Evolutionary conservation across 2,797 vertebrate species (phyloP), one percentile per base, ranked within the genome.

Genomic region (Rhincodon typus): DNA sequence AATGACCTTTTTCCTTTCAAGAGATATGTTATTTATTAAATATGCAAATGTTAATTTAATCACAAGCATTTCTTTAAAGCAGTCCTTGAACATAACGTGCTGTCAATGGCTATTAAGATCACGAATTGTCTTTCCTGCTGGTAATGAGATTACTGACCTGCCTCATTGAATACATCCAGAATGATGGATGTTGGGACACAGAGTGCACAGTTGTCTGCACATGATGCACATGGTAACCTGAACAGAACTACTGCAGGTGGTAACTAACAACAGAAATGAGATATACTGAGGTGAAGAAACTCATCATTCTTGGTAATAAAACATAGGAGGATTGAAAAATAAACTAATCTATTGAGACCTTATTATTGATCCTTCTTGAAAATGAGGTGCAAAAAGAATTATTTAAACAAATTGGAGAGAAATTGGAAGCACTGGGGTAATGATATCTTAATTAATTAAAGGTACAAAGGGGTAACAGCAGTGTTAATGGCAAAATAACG

Each of bases 11-110:
- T 46, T 46, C 23, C 50, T 62, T 50, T 0, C 4, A 15, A 57
- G 30, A 66, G 88, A 91, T 91, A n/a, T 91, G n/a, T 21, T 25
- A 42, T 69, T 93, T 93, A 93, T 69, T 66, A 93, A 93, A 93
- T 38, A 91, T 93, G 62, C 62, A 69, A 93, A 38, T 67, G 62
- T 12, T 62, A 34, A 93, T 69, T 25, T 38, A 69, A 42, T 67
- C 90, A 69, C 90, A 69, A 93, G 62, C 62, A 93, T 34, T 67
- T 66, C 88, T 91, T 66, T 91, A 66, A 91, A 91, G 34, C 17
- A 38, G 88, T 66, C 88, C 88, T 91, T 91, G 57, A 91, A 91
- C 88, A 91, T 13, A 91, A 67, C 4, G 5, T 7, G 88, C 88
- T 91, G 88, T 91, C 88, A 66, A n/a, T 91, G 62, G 88, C 34